Evolutionary conservation across 2,888 invertebrate genomes (phyloP), one percentile per base, ranked within the genome.

Genomic region (Phasia obesa): DNA sequence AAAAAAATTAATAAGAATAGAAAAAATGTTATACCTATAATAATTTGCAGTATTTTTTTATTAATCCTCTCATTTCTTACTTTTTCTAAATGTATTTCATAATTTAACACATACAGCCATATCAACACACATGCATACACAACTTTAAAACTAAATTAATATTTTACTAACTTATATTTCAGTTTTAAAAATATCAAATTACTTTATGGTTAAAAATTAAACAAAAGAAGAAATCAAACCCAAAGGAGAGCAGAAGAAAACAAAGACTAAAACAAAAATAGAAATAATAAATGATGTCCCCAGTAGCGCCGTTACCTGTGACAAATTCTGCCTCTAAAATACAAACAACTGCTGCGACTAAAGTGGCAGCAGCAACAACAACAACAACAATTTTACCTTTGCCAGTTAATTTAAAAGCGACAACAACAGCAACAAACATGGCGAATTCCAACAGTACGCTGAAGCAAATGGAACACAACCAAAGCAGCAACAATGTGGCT

Each of bases 201-300:
- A 62, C 75, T n/a, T 73, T 79, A 49, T 65, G 59, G 51, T 23
- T 27, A 17, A 64, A 76, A 65, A 81, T 11, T 25, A 65, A 25
- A 51, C 44, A 51, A 60, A 42, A 69, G 35, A 47, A 47, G 6
- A 25, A 74, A 74, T 31, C 23, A 53, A 65, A 49, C 1, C 23
- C 17, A 35, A 67, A 35, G 62, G 47, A 47, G 51, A 62, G 31
- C 13, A 23, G 31, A 21, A 23, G 31, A 21, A 47, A 55, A 19
- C 27, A 23, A 27, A 64, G 38, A 11, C 69, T 55, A 2, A 60
- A 38, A 44, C 31, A 17, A 53, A 7, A 64, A 31, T n/a, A 15
- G n/a, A n/a, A n/a, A 64, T 21, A 49, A 71, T 64, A 49, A 84
- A 81, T 69, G 57, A 86, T 86, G 85, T 84, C 85, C 25, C 84